phyloP scores from a whole-genome alignment of 2,888 invertebrate genomes.

The Microctonus hyperodae region DNA sequence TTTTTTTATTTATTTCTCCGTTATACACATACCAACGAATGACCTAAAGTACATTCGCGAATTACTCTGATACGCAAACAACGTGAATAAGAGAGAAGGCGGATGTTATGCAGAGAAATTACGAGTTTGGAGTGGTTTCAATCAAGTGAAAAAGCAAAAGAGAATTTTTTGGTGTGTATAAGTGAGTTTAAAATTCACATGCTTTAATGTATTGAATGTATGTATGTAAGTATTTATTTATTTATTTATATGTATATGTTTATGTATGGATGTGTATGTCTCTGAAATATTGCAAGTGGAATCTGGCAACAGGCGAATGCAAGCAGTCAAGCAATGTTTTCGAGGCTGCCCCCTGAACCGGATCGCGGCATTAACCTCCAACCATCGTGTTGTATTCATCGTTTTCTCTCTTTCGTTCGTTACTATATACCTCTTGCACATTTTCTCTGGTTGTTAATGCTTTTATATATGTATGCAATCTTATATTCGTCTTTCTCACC shows the following conservation, averaged over 20 bases:
- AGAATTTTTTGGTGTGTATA: slow-evolving; percentile 15
- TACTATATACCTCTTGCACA: neutral
- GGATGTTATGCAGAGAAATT: slow-evolving; percentile 1
- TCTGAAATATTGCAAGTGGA: slow-evolving; percentile 32
- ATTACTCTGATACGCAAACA: slow-evolving; percentile 19
- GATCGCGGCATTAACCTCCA: slow-evolving; percentile 59
- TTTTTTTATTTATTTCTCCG: neutral
- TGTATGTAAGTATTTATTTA: slow-evolving; percentile 1
- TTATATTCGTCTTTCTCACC: neutral
- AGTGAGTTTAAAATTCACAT: slow-evolving; percentile 14
- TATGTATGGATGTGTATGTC: slow-evolving; percentile 3
- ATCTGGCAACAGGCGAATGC: slow-evolving; percentile 31
- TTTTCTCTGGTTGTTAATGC: slow-evolving; percentile 5
- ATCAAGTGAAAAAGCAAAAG: slow-evolving; percentile 4
- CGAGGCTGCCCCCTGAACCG: slow-evolving; percentile 59
- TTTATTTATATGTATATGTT: slow-evolving; percentile 9
- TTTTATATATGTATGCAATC: neutral
- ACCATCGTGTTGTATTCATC: slow-evolving; percentile 43
- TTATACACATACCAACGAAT: slow-evolving; percentile 11
- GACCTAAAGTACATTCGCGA: slow-evolving; percentile 30
- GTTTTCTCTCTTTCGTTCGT: slow-evolving; percentile 13
- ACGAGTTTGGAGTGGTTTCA: slow-evolving; percentile 23
- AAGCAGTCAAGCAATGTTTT: slow-evolving; percentile 48
- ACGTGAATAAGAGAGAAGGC: neutral
- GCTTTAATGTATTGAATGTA: slow-evolving; percentile 1